Conservation (phyloP, 2,888 invertebrate genomes). For the Heliconius hortense region DNA sequence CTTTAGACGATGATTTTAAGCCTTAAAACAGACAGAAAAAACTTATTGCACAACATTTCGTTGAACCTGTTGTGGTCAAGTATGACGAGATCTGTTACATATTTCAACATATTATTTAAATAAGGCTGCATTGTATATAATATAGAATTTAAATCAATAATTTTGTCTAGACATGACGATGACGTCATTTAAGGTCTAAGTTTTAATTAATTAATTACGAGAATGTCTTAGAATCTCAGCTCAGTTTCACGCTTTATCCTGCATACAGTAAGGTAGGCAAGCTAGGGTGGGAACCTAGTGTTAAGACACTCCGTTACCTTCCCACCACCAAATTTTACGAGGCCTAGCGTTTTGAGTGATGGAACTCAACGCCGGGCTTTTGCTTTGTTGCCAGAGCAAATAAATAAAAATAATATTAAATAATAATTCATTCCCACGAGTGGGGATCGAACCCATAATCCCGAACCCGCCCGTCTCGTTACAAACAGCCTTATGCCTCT, state of each 20-base stretch:
- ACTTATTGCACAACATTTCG: conserved; percentile 4
- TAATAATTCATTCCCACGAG: no score
- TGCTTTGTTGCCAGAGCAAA: no score
- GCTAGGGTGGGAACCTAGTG: not conserved
- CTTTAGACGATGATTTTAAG: not conserved
- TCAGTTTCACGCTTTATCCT: not conserved
- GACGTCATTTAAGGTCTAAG: not conserved
- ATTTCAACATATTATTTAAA: not conserved
- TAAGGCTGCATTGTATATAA: conserved; percentile 14
- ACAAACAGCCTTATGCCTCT: no score
- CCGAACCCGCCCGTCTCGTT: no score
- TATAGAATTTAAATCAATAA: not conserved
- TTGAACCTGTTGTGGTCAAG: conserved; percentile 11
- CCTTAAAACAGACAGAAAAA: not conserved
- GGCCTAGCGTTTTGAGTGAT: no score
- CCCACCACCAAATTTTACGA: not conserved
- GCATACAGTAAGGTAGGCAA: not conserved
- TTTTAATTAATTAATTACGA: no score
- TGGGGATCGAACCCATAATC: no score
- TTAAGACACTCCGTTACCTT: not conserved
- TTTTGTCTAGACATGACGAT: not conserved
- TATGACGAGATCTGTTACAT: conserved; percentile 11
- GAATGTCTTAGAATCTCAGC: no score
- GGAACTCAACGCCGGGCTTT: not conserved
- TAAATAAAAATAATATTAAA: no score